Evolutionary conservation across 1,140 invertebrate species (phyloP), one percentile per base, ranked within the genome.

Genomic region (Microplitis demolitor): DNA sequence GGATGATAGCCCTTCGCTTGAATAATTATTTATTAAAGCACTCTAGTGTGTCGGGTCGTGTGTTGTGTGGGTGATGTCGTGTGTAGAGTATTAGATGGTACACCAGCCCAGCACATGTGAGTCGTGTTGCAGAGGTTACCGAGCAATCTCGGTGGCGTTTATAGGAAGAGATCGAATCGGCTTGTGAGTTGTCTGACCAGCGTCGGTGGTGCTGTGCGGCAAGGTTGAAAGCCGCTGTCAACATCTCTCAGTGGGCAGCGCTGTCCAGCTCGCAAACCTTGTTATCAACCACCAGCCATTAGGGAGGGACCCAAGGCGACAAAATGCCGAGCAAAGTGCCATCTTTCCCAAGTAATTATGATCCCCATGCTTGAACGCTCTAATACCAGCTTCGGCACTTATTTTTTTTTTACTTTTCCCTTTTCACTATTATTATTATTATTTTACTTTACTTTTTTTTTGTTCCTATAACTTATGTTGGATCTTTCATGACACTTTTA

Each of bases 271-370:
- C 70, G 81, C 77, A 86, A 87, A 87, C 82, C 84, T 87, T 78
- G 84, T 87, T 87, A 87, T 84, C 84, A 87, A 87, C 86, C 86
- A 79, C 86, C 79, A 82, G 80, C 86, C 86, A 87, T 87, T 87
- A 87, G 82, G 24, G 53, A 58, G 62, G 82, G 80, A 81, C 79
- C 83, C 84, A 87, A 87, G 86, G 86, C 86, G 84, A 86, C 84
- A 87, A 87, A 87, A 85, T 82, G 76, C 80, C 82, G 78, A 79
- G 82, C 82, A 87, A 87, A 87, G 86, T 87, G 85, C 85, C 85
- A 85, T 86, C 85, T 86, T 87, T 87, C 86, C 79, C 78, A 80
- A 85, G 82, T 83, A 85, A 87, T 87, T 87, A 87, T 78, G 74
- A 78, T 80, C 75, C 77, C 39, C 39, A 72, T 72, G 63, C 8